Evolutionary conservation across 2,888 invertebrate genomes (phyloP).

Genomic region (Stenichneumon culpator): DNA sequence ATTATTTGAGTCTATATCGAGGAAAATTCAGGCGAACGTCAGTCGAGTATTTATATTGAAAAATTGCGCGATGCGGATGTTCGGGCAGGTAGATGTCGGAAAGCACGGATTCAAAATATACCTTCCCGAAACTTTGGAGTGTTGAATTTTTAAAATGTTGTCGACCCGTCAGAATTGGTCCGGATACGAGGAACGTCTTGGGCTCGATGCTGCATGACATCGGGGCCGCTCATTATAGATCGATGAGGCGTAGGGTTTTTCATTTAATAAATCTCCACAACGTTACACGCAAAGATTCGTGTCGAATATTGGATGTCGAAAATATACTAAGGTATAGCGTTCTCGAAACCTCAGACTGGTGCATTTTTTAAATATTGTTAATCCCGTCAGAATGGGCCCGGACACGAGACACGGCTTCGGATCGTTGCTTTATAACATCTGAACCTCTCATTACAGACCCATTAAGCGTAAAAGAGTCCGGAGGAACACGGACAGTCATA

Average conservation of each 20-base stretch:
- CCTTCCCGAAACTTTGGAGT: background rate
- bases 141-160: background rate
- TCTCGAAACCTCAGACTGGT: background rate
- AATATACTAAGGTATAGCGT: background rate
- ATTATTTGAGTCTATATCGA: background rate
- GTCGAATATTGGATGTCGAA: background rate
- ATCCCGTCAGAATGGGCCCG: too few relatives aligned
- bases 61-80: background rate
- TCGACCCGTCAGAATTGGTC: background rate
- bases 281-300: slow-evolving; percentile 13
- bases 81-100: background rate
- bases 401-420: background rate
- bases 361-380: too few relatives aligned
- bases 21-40: background rate
- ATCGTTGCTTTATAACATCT: background rate
- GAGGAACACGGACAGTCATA: too few relatives aligned
- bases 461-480: too few relatives aligned
- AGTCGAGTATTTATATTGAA: slow-evolving; percentile 9
- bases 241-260: background rate
- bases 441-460: too few relatives aligned
- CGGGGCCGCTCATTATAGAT: background rate
- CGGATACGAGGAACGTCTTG: background rate
- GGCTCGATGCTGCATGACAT: background rate
- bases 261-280: slow-evolving; percentile 20
- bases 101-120: background rate